Evolutionary conservation across 2,888 invertebrate genomes (phyloP).

Genomic region (Aproaerema taeniolella): DNA sequence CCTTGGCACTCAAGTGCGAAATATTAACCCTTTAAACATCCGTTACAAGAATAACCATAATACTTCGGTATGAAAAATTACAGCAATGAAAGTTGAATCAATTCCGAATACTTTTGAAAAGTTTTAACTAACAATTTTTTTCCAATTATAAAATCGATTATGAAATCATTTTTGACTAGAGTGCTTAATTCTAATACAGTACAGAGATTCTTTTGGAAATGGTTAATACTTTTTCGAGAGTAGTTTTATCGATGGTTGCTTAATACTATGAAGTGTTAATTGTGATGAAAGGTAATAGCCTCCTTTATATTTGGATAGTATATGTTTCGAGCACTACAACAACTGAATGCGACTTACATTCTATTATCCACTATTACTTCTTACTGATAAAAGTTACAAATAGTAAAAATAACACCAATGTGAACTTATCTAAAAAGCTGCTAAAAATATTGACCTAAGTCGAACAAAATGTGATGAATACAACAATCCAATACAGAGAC

Average conservation of each 20-base stretch:
- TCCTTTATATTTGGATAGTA: conserved; percentile 51
- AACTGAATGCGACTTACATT: conserved; percentile 21
- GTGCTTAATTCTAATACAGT: conserved; percentile 71
- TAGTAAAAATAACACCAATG: conserved; percentile 13
- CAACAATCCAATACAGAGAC: conserved; percentile 33
- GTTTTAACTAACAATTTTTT: too few species aligned
- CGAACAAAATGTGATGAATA: conserved; percentile 30
- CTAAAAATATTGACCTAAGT: conserved; percentile 42
- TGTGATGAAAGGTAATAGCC: conserved; percentile 54
- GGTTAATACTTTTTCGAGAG: conserved; percentile 64
- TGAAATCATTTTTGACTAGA: conserved; percentile 74
- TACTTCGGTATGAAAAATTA: not conserved
- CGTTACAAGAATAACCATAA: not conserved
- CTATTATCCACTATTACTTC: not conserved
- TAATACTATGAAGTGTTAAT: conserved; percentile 52
- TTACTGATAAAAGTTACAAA: conserved; percentile 1
- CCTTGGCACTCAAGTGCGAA: not conserved
- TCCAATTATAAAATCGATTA: conserved; percentile 36
- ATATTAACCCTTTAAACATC: not conserved
- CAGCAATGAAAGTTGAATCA: not conserved
- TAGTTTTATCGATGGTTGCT: conserved; percentile 41
- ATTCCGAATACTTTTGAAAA: conserved; percentile 20
- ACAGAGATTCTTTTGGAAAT: conserved; percentile 70
- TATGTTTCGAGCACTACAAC: too few species aligned
- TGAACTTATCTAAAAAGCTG: conserved; percentile 32